Base-by-base conservation (phyloP, 2,888 invertebrate species). In the Tortricodes alternella region DNA sequence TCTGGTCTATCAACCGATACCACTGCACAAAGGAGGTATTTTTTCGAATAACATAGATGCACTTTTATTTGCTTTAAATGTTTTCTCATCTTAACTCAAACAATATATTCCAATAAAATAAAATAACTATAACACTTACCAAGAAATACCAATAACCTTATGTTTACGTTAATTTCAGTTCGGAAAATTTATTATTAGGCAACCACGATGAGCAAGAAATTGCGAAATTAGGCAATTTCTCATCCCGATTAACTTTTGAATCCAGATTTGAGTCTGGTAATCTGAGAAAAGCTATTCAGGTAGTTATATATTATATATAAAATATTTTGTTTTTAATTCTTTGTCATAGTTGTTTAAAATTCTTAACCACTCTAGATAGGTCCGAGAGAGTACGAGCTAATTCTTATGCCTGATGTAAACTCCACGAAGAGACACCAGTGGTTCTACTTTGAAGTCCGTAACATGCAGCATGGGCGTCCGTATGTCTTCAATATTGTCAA, bases 401-500 rank as follows among this genome's bases (percentile, higher is more conserved):
- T 96, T 59, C 83, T 97, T 60, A 95, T 94, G 80, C 95, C 97
- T 0, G 97, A 97, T 76, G 94, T 96, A 38, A 96, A 96, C 83
- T 94, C 96, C 1, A 92, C 91, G 16, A 93, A 93, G 58, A 94
- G 96, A 62, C 95, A 95, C 74, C 96, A 97, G 73, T 97, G 97
- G 97, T 97, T 97, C 84, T 97, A 97, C 85, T 97, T 97, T 75
- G 95, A 96, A 85, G 94, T 97, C n/a, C 92, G 93, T 34, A 94
- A 95, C 78, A 96, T 96, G 94, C 92, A 94, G 50, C 92, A 92
- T 53, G 88, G 91, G 2, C 83, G 92, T 1, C 91, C 93, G 0
- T 97, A 97, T 78, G 92, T 94, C 35, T 97, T 97, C 85, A 97
- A 97, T 78, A 95, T 97, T 50, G 93, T 96, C 68, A 97, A 97